A percentile compares a stretch with the other conserved stretches of the same genome.
Conservation (phyloP, 2,113 vertebrate species). For the Gymnogyps californianus region DNA sequence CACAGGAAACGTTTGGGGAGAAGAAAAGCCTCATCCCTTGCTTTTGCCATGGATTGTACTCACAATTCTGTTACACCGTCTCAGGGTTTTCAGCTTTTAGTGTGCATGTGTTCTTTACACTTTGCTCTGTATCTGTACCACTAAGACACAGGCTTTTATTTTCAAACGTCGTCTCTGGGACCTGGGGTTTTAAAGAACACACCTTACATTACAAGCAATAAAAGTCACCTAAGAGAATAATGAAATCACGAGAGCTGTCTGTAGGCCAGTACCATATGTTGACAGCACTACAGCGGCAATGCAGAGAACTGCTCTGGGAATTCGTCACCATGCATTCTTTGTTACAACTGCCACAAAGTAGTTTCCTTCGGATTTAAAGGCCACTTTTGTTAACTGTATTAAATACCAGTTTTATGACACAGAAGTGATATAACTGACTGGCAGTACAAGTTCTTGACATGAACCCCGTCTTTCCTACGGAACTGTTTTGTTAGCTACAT, state of each 20-base stretch:
- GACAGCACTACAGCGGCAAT: neutral
- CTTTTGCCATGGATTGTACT: neutral
- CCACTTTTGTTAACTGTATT: neutral
- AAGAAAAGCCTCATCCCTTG: neutral
- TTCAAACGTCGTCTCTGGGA: neutral
- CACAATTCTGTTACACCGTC: accelerated
- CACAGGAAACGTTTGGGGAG: neutral
- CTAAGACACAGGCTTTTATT: neutral
- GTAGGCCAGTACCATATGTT: neutral
- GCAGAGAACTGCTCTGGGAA: neutral
- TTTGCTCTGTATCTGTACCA: neutral
- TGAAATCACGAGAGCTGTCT: neutral
- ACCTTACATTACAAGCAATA: neutral
- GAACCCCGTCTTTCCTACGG: neutral
- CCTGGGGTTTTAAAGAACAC: neutral
- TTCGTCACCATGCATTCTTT: neutral
- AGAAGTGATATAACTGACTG: neutral
- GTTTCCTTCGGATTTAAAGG: neutral
- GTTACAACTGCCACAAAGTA: neutral
- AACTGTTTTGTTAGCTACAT: neutral
- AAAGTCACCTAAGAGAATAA: neutral
- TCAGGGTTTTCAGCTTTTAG: accelerated
- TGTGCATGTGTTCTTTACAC: neutral
- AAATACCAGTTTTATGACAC: neutral
- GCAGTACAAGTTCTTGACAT: neutral